These are phyloP conservation scores for Otus sunia DNA, from an alignment of 2,113 vertebrate species.

Conservation along the genomic window DNA sequence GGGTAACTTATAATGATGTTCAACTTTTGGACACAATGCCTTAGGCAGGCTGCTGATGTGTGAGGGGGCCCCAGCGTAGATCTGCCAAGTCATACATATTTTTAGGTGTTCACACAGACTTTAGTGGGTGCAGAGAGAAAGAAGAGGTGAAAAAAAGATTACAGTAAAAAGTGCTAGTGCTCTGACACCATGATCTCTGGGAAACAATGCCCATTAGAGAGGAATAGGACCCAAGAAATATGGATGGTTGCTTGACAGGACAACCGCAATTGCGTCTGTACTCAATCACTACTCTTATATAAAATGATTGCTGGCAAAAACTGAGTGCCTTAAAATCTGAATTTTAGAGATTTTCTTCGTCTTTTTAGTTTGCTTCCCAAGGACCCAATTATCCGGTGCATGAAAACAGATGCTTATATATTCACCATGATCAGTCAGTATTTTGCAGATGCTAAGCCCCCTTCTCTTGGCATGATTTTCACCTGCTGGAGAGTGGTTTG, in stretches of 20 bases:
- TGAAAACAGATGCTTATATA: background rate
- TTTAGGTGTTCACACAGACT: constrained; percentile 6
- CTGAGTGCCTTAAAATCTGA: background rate
- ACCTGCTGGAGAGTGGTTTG: background rate
- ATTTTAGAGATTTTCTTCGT: background rate
- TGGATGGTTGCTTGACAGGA: background rate
- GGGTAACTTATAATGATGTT: constrained; percentile 43
- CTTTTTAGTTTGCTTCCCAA: constrained; percentile 27
- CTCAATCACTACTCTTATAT: background rate
- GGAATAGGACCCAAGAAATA: background rate
- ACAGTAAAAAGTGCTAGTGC: background rate
- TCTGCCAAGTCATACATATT: constrained; percentile 26
- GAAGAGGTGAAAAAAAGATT: background rate
- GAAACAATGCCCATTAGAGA: background rate
- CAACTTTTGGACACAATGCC: constrained; percentile 45
- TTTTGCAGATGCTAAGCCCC: background rate
- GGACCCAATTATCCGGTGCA: constrained; percentile 19
- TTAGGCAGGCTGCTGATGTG: constrained; percentile 48
- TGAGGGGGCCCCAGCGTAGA: background rate
- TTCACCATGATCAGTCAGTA: background rate
- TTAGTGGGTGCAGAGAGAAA: constrained; percentile 5
- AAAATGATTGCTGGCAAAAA: background rate
- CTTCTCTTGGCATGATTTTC: background rate
- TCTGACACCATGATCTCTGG: background rate
- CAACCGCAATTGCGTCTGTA: background rate